Base-by-base conservation (phyloP, 2,113 vertebrate species). In the Micromys minutus region DNA sequence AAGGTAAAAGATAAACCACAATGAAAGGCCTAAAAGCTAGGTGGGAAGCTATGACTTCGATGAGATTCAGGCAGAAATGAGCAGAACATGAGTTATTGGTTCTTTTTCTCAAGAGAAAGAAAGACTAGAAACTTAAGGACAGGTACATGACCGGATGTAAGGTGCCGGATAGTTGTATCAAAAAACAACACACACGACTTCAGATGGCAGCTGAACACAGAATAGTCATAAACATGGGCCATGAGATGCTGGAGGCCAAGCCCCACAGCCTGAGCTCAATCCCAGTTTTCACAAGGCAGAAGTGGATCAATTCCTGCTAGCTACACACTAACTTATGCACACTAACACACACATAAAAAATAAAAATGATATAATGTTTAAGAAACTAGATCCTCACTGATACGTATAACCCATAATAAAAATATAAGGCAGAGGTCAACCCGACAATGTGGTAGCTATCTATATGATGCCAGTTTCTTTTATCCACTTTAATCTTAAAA, bases 101-200 rank as follows among this genome's bases (percentile, higher is more conserved):
- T 86, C 6, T 57, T 93, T 80, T 57, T 76, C 59, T 67, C 34
- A 86, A 76, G 57, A 96, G n/a, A 97, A 93, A 74, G n/a, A 85
- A 94, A 84, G 8, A 90, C 1, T 57, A 72, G 24, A 88, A 95
- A 74, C 63, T 80, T 9, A 88, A 80, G 75, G 85, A 45, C 15
- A 84, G 3, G 69, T 67, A 47, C 42, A 55, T 91, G 79, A 83
- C 65, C 26, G 52, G 29, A 39, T 1, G n/a, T 83, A 55, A 77
- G 57, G 0, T 94, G 45, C 22, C 1, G 85, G 24, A 52, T 1
- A 67, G 50, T 81, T 50, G 77, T 8, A 71, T 84, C 24, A 94
- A 90, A 19, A 92, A 92, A 17, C 34, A 87, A 86, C 93, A 71
- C 26, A 80, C 94, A 83, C 21, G 42, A 87, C 39, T 15, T 72